Conservation (phyloP, 1,140 invertebrate genomes). For the Drosophila aff. region DNA sequence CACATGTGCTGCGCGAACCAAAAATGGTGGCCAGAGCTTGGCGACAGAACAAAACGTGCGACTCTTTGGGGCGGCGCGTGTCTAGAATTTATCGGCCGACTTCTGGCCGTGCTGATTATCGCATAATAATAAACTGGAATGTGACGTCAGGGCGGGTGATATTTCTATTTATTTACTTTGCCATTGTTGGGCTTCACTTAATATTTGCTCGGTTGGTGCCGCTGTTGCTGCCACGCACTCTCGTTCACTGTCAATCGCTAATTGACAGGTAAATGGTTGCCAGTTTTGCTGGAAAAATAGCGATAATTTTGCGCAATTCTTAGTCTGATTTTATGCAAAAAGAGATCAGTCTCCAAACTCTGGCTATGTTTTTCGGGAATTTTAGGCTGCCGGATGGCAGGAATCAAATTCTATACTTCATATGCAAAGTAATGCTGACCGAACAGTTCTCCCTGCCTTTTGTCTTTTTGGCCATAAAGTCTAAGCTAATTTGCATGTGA, state of each 20-base stretch:
- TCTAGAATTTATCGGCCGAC: conserved; percentile 69
- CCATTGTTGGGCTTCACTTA: conserved; percentile 31
- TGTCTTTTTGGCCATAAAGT: conserved; percentile 22
- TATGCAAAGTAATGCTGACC: conserved; percentile 51
- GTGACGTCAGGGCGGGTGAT: conserved; percentile 63
- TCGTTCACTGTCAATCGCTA: conserved; percentile 47
- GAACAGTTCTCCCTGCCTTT: conserved; percentile 9
- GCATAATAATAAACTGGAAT: conserved; percentile 58
- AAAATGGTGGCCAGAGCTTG: conserved; percentile 49
- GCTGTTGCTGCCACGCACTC: conserved; percentile 34
- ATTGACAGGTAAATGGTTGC: conserved; percentile 51
- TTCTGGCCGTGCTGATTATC: conserved; percentile 48
- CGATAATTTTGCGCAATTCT: conserved; percentile 36
- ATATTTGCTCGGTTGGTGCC: conserved; percentile 41
- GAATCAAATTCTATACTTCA: conserved; percentile 44
- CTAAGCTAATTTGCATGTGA: conserved; percentile 67
- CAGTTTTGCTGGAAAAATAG: conserved; percentile 22
- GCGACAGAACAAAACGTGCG: conserved; percentile 57
- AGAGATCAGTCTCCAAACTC: conserved; percentile 8
- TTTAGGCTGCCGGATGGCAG: conserved; percentile 1
- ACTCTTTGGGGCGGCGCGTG: conserved; percentile 65
- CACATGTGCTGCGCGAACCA: conserved; percentile 47
- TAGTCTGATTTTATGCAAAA: conserved; percentile 36
- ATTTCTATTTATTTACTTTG: conserved; percentile 44
- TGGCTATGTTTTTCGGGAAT: background rate